These are phyloP conservation scores for Acanthosepion pharaonis DNA, from an alignment of 2,888 invertebrate genomes.

Conservation along the genomic window DNA sequence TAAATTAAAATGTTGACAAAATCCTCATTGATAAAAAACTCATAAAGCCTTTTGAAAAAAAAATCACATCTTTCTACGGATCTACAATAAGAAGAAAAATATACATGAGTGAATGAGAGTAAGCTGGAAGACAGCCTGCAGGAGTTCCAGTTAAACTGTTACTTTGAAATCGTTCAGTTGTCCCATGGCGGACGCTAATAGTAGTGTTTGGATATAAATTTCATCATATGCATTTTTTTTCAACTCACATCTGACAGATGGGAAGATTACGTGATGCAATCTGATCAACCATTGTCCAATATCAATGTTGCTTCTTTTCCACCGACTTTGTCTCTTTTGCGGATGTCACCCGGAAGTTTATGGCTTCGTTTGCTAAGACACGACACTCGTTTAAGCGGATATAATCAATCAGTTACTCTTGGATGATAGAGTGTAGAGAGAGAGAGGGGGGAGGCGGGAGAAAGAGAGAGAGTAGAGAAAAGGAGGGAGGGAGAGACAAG, in stretches of 20 bases:
- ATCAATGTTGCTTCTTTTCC: background rate
- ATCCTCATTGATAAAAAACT: too few relatives aligned
- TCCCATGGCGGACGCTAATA: background rate
- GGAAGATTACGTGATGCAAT: constrained; percentile 21
- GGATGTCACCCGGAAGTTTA: constrained; percentile 22
- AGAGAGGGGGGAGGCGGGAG: background rate
- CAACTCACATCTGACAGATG: background rate
- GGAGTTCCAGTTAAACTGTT: background rate
- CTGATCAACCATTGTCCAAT: background rate
- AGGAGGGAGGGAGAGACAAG: background rate
- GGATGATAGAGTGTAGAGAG: background rate
- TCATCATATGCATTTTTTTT: background rate
- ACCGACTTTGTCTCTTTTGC: constrained; percentile 4
- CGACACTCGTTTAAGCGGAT: background rate
- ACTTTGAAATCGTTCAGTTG: background rate
- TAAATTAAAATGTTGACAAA: too few relatives aligned
- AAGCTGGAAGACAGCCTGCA: too few relatives aligned
- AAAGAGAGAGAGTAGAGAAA: background rate
- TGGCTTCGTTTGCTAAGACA: constrained; percentile 18
- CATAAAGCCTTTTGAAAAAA: too few relatives aligned
- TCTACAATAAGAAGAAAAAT: too few relatives aligned
- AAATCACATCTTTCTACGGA: too few relatives aligned
- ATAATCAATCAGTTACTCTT: constrained; percentile 1
- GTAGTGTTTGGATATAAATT: background rate
- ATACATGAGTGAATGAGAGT: too few relatives aligned